These are phyloP conservation scores for Coelopa frigida DNA, from an alignment of 1,140 invertebrate species.

Conservation along the genomic window DNA sequence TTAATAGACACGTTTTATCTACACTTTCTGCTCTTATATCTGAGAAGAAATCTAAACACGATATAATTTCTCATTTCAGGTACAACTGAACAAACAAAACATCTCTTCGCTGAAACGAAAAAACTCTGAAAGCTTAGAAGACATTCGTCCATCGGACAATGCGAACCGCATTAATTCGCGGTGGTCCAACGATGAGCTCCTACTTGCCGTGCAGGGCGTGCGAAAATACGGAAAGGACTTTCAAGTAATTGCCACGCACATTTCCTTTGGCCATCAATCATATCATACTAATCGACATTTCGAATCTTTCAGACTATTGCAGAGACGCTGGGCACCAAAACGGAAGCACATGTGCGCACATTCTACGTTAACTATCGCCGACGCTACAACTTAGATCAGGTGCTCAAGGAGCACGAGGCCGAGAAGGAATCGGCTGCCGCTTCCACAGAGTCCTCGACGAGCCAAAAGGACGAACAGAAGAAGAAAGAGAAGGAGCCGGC, in stretches of 20 bases:
- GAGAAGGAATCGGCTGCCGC: slow-evolving; percentile 24
- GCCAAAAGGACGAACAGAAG: neutral
- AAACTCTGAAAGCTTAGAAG: slow-evolving; percentile 65
- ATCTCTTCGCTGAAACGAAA: slow-evolving; percentile 77
- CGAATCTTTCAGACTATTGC: slow-evolving; percentile 62
- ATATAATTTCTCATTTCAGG: slow-evolving; percentile 50
- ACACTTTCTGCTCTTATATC: no score
- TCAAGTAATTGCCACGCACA: slow-evolving; percentile 49
- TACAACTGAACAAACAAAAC: slow-evolving; percentile 91
- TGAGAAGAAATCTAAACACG: neutral
- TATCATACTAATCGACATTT: no score
- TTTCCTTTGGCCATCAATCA: neutral
- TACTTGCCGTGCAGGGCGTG: slow-evolving; percentile 86
- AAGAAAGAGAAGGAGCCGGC: slow-evolving; percentile 5
- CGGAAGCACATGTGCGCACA: slow-evolving; percentile 79
- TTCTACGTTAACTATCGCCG: slow-evolving; percentile 88
- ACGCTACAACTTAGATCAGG: slow-evolving; percentile 82
- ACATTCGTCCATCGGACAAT: slow-evolving; percentile 60
- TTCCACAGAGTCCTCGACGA: slow-evolving; percentile 17
- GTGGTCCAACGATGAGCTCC: slow-evolving; percentile 88
- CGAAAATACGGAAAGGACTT: slow-evolving; percentile 94
- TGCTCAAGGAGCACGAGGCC: slow-evolving; percentile 79
- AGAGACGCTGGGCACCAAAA: slow-evolving; percentile 91
- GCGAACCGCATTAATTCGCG: slow-evolving; percentile 71
- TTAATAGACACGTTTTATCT: no score